Evolutionary conservation across 2,888 invertebrate genomes (phyloP).

Genomic region (Muscina levida): DNA sequence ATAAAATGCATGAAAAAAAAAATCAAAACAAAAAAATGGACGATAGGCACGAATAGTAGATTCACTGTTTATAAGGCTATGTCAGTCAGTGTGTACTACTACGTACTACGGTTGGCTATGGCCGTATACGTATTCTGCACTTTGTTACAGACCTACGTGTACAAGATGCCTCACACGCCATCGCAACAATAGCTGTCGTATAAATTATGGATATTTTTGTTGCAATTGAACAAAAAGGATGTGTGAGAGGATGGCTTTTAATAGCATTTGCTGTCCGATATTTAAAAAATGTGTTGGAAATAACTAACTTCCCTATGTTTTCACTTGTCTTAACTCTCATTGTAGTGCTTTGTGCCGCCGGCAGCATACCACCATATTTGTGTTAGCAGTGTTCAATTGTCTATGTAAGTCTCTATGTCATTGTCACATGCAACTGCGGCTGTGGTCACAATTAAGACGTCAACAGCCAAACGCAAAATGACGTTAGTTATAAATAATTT

Average conservation of each 20-base stretch:
- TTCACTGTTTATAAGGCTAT: too few relatives aligned
- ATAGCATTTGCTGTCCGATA: not conserved
- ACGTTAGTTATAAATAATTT: conserved; percentile 32
- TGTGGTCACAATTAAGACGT: conserved; percentile 50
- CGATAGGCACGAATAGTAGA: conserved; percentile 20
- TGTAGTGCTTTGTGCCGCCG: not conserved
- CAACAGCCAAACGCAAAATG: conserved; percentile 20
- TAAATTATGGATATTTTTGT: not conserved
- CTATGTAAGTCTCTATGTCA: conserved; percentile 20
- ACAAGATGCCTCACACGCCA: not conserved
- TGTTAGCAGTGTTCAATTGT: not conserved
- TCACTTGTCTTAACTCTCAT: not conserved
- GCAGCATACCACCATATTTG: not conserved
- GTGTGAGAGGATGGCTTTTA: not conserved
- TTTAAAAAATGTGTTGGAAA: not conserved
- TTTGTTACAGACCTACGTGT: not conserved
- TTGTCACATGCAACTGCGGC: conserved; percentile 35
- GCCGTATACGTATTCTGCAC: not conserved
- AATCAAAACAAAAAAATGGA: conserved; percentile 38
- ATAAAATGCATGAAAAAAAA: conserved; percentile 34
- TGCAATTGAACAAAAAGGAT: not conserved
- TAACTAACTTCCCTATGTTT: not conserved
- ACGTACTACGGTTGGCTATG: too few relatives aligned
- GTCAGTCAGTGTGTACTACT: too few relatives aligned
- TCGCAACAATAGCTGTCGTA: not conserved